These are phyloP conservation scores for Vultur gryphus DNA, from an alignment of 2,797 vertebrate species.

Conservation along the genomic window DNA sequence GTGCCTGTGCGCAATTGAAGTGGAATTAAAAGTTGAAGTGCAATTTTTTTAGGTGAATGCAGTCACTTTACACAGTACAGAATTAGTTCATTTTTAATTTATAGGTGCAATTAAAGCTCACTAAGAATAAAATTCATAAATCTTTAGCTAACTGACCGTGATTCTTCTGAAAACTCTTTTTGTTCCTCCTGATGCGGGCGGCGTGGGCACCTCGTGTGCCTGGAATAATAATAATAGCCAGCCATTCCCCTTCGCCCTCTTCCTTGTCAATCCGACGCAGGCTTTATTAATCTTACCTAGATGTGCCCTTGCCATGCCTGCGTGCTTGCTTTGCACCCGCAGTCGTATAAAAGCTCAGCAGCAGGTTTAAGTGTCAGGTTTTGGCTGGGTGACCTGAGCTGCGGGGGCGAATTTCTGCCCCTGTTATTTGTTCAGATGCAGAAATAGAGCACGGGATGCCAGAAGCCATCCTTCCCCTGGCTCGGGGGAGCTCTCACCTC, in stretches of 20 bases:
- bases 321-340: neutral
- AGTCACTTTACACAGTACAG: slow-evolving; percentile 37
- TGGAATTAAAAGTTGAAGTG: slow-evolving; percentile 55
- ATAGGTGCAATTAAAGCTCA: slow-evolving; percentile 68
- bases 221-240: neutral
- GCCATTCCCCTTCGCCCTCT: neutral
- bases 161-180: slow-evolving; percentile 7
- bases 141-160: slow-evolving; percentile 14
- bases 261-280: neutral
- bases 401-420: accelerated
- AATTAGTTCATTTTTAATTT: slow-evolving; percentile 72
- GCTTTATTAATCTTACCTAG: neutral
- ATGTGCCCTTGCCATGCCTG: neutral
- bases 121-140: slow-evolving; percentile 33
- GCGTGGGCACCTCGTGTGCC: neutral
- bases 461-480: neutral
- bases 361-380: neutral
- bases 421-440: neutral
- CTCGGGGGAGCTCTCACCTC: neutral
- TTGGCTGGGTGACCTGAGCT: neutral
- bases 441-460: neutral
- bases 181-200: neutral
- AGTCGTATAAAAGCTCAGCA: accelerated
- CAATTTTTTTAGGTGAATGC: slow-evolving; percentile 47
- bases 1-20: slow-evolving; percentile 16